Evolutionary conservation across 37 sponge, comb jelly and placozoan genomes (phyloP), one percentile per base, ranked within the genome.

Genomic region (Crambe crambe): DNA sequence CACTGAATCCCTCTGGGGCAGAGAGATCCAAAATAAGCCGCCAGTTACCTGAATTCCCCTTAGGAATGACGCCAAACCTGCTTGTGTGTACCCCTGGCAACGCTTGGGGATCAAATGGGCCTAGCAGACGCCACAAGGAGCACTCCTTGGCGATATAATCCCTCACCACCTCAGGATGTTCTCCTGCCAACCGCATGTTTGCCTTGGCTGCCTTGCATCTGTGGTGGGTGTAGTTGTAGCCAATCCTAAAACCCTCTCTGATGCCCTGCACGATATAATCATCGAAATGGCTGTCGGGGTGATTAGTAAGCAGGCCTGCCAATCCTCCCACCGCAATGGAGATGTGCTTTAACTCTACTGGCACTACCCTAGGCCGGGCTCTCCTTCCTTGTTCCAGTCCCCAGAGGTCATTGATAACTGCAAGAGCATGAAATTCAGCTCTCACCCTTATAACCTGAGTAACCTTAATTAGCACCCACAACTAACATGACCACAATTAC

Each of bases 21-120:
- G 70, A 70, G 39, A 70, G 40, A 22, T 70, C 70, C 36, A 70
- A 36, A 36, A 70, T 70, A 8, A 70, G 42, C 42, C 70, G 39
- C 38, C 70, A 70, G 9, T 35, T 70, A 5, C 70, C 70, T 17
- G 39, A 10, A 27, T 15, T 70, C 21, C 42, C 27, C 22, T 70
- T 70, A 9, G 70, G 70, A 22, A 70, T 70, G 22, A 38, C 40
- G 21, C 70, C 70, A 35, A 32, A 70, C 42, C 42, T 18, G 40
- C 39, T 70, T 6, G 22, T 22, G 39, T 35, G 70, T 10, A 70
- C 12, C 8, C 8, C 9, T 12, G 70, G 70, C 29, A 27, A 21
- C 15, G 30, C 10, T 62, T 62, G n/a, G 64, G 64, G n/a, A 8
- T 62, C 27, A n/a, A 62, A 21, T 62, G 63, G 63, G n/a, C n/a